Base-by-base conservation (phyloP, 2,797 vertebrate genomes). In the Helicolenus hilgendorfi region DNA sequence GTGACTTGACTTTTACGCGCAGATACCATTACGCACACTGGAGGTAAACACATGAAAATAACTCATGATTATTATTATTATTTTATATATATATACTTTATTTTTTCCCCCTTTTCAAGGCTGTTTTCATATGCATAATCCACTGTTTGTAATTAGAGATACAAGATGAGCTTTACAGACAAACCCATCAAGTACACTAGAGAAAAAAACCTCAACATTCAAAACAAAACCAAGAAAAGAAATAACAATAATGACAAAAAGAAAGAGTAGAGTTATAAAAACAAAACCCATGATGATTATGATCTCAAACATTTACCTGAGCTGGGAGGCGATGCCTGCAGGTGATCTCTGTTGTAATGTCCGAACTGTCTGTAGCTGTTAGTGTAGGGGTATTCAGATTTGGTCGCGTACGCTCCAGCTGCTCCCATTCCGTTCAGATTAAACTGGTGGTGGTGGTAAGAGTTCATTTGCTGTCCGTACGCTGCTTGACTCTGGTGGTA, bases 341-440 rank as follows among this genome's bases (percentile, higher is more conserved):
- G 97, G 84, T 99, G 98, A 74, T 99, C 99, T 92, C 99, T 96
- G 96, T 91, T 98, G 97, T 98, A 99, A 91, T 98, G 98, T 84
- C 98, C 97, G 90, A 98, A 99, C 82, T 99, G 98, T 90, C 98
- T 96, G 96, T 99, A 99, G 70, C 98, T 97, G 36, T 98, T 98
- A 56, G 97, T 97, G 94, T 99, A 99, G 56, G 98, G 96, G 83
- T 99, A 99, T 82, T 99, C 98, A 33, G 98, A 98, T 95, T 99
- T 99, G 69, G 98, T 97, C 89, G 98, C 97, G 93, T 99, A 99
- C 8, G 98, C 97, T 94, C 98, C 98, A 0, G 98, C 91, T 4
- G 97, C 89, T 4, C 98, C 98, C 88, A 99, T 98, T 79, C 98
- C 98, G 81, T 98, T 98, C 95, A 99, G 96, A 78, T 98, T 99